Evolutionary conservation across 2,797 vertebrate species (phyloP), one percentile per base, ranked within the genome.

Genomic region (Lacerta agilis): DNA sequence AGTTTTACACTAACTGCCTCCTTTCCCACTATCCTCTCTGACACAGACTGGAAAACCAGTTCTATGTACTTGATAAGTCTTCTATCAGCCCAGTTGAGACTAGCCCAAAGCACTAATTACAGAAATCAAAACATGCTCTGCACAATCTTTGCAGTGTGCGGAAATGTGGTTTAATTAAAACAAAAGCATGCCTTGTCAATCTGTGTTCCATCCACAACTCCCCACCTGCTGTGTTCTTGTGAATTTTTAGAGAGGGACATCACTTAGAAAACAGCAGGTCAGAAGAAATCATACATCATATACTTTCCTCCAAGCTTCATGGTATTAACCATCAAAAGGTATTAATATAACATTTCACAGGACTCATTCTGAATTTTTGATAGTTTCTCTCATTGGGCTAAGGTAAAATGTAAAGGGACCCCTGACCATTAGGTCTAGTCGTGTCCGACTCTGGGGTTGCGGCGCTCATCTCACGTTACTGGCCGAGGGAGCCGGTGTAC

Each of bases 231-330:
- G 27, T 83, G 17, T 83, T 17, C 20, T 55, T 29, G 45, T 45
- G 23, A 55, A 61, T 45, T 82, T 43, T 89, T 83, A 88, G 41
- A 33, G 81, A 89, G 2, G 72, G 25, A 87, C 10, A 4, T 88
- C 66, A 79, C 41, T 85, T 83, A 89, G 78, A 86, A 92, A 27
- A 2, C 20, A 36, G 2, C 36, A 33, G 69, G 38, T 25, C 1
- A 72, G 2, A 5, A 85, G 87, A 88, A 55, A 9, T 79, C 23
- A 80, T 86, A 64, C 0, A 71, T 58, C 11, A 75, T 27, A 36
- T 0, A 5, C 67, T 84, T 55, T 55, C 49, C 13, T 55, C 3
- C 49, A 55, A 55, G 49, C 3, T 55, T 55, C 49, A 89, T 38
- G 17, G 27, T 61, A 4, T 76, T 72, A 85, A 5, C 18, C 41